A percentile compares a stretch with the other conserved stretches of the same genome.
phyloP scores from a whole-genome alignment of 2,888 invertebrate species.

The Drosophila mimetica region DNA sequence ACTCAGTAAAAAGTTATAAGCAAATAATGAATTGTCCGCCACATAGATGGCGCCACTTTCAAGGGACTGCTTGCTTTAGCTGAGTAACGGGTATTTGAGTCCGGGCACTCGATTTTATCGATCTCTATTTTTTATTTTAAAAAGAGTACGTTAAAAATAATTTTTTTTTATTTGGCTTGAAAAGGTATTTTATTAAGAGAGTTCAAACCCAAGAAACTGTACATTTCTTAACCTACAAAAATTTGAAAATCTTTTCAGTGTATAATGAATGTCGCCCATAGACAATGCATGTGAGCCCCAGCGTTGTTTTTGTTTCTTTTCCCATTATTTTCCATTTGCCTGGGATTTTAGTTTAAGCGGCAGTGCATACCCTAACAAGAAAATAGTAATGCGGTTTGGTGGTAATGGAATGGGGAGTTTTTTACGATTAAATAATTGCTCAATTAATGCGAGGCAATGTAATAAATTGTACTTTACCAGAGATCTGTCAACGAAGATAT shows the following conservation, averaged over 20 bases:
- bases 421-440: constrained; percentile 33
- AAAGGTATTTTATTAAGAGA: too few species aligned
- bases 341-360: constrained; percentile 15
- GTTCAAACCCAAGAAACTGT: too few species aligned
- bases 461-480: neutral
- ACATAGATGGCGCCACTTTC: too few species aligned
- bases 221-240: neutral
- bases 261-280: constrained; percentile 14
- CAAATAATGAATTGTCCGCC: too few species aligned
- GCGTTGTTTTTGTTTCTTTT: constrained; percentile 11
- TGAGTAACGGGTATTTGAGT: too few species aligned
- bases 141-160: too few species aligned
- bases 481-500: neutral
- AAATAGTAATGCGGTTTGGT: constrained; percentile 24
- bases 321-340: constrained; percentile 14
- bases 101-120: too few species aligned
- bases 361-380: constrained; percentile 32
- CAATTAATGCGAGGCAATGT: constrained; percentile 12
- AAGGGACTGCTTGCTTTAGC: too few species aligned
- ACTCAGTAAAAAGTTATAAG: too few species aligned
- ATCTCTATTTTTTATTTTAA: too few species aligned
- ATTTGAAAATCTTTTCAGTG: neutral
- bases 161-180: too few species aligned
- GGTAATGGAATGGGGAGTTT: constrained; percentile 22
- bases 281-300: constrained; percentile 62